Conservation (phyloP, 1,140 invertebrate species). For the Agraylea sexmaculata region DNA sequence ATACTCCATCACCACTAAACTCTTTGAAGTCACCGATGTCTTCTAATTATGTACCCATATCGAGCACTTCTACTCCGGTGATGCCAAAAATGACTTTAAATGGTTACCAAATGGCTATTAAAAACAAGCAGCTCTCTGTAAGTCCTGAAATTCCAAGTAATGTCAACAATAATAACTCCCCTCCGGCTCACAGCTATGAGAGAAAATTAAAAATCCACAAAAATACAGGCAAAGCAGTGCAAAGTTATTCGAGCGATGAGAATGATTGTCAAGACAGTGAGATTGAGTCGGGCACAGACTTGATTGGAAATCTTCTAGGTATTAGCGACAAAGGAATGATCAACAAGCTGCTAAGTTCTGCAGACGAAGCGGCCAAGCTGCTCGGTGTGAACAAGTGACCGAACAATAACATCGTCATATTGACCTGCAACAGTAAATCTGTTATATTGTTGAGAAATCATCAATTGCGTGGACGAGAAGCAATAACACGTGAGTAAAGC, state of each 20-base stretch:
- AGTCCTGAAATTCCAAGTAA: conserved; percentile 33
- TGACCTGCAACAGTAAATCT: no score
- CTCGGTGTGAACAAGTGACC: conserved; percentile 65
- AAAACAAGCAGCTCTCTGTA: conserved; percentile 21
- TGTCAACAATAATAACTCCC: conserved; percentile 42
- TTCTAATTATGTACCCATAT: conserved; percentile 1
- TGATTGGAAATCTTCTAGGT: conserved; percentile 81
- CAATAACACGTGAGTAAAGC: no score
- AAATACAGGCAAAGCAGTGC: conserved; percentile 30
- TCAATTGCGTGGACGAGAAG: no score
- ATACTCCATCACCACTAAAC: conserved; percentile 27
- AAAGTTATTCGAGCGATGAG: conserved; percentile 31
- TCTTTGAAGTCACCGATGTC: conserved; percentile 15
- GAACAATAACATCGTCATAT: conserved; percentile 38
- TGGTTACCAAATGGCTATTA: conserved; percentile 20
- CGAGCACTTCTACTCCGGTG: conserved; percentile 14
- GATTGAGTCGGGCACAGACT: conserved; percentile 51
- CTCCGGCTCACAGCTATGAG: conserved; percentile 32
- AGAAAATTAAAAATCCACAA: conserved; percentile 41
- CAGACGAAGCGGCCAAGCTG: conserved; percentile 78
- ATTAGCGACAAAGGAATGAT: conserved; percentile 77
- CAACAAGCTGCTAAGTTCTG: conserved; percentile 71
- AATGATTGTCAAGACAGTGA: conserved; percentile 39
- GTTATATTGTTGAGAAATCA: no score
- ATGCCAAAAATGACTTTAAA: conserved; percentile 19